Evolutionary conservation across 2,888 invertebrate genomes (phyloP), one percentile per base, ranked within the genome.

Genomic region (Bugulina stolonifera): DNA sequence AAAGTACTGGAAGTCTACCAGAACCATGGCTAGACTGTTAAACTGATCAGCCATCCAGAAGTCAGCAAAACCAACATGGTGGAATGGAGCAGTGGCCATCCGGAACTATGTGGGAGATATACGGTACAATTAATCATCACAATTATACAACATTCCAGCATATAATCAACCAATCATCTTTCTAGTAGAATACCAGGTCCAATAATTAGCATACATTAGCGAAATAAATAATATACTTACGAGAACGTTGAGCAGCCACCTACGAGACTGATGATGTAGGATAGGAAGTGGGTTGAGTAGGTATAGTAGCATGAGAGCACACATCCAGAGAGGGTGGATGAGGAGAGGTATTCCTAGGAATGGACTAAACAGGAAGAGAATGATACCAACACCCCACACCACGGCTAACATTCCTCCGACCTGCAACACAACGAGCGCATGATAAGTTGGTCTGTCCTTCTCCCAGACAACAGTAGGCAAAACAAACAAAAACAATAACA

Each of bases 31-130:
- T 76, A 99, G 88, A 72, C 96, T 96, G 85, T 96, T 98, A 81
- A 97, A 87, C 84, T 98, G 98, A 87, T 98, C 97, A 2, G 95
- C 97, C 83, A 98, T 89, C 97, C 97, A 98, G 88, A 98, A 98
- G 86, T 98, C 97, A 32, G 97, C 95, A 82, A 97, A 98, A 58
- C 92, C 89, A 10, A 98, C 97, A 77, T 92, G 93, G 81, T 92
- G 91, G 82, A 96, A 94, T 27, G 97, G 97, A 0, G 97, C 94
- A 52, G 91, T 89, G 69, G 94, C 80, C 76, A 95, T 82, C n/a
- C 83, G 78, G 72, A 81, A 81, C 84, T 85, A 77, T n/a, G n/a
- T n/a, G n/a, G n/a, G n/a, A n/a, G n/a, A n/a, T n/a, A n/a, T n/a
- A n/a, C n/a, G n/a, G n/a, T n/a, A n/a, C n/a, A n/a, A n/a, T n/a